These are phyloP conservation scores for Lophura swinhoii DNA, from an alignment of 2,797 vertebrate species.

Conservation along the genomic window DNA sequence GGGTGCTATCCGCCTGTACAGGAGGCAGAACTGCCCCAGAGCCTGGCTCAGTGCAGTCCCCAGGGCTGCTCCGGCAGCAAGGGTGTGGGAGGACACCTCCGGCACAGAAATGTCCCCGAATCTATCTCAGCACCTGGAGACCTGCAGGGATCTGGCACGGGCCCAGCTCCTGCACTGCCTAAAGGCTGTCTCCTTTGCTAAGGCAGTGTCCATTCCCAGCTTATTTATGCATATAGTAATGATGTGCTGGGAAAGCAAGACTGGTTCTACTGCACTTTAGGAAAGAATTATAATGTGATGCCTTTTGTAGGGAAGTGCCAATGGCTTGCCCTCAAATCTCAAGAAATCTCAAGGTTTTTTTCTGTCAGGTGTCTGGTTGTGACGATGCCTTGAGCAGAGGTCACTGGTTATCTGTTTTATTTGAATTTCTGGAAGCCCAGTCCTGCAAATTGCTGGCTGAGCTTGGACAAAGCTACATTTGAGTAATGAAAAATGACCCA, in stretches of 20 bases:
- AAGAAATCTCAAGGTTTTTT: constrained; percentile 21
- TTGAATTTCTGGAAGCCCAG: not conserved
- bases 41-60: not conserved
- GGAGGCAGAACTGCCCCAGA: not conserved
- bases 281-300: not conserved
- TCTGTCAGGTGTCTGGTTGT: not conserved
- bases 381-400: not conserved
- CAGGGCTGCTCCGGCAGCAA: not conserved
- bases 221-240: constrained; percentile 1
- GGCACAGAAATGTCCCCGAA: not conserved
- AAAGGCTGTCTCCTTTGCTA: not conserved
- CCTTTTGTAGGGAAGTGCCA: not conserved
- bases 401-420: constrained; percentile 14
- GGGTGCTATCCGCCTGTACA: rapidly evolving
- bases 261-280: not conserved
- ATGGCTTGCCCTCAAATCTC: not conserved
- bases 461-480: constrained; percentile 15
- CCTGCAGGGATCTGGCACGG: constrained; percentile 23
- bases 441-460: constrained; percentile 32
- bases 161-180: not conserved
- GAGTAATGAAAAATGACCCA: constrained; percentile 9
- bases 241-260: not conserved
- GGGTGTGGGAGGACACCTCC: constrained; percentile 12
- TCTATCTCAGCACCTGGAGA: constrained; percentile 13
- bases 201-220: not conserved